phyloP scores from a whole-genome alignment of 2,797 vertebrate genomes.

The Arctocebus calabarensis region DNA sequence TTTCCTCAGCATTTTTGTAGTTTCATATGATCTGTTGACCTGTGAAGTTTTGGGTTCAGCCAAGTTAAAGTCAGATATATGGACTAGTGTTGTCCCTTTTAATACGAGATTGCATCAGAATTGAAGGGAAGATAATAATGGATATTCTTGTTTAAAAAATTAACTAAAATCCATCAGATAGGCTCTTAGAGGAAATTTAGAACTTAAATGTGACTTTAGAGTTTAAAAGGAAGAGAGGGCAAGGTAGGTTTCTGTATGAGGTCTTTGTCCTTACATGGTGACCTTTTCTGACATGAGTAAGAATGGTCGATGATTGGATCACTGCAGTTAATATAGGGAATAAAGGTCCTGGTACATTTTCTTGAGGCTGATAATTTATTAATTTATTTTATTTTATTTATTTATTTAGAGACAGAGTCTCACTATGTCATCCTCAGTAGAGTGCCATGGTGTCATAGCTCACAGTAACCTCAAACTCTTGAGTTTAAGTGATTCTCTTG shows the following conservation, averaged over 20 bases:
- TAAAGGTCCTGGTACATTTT: background rate
- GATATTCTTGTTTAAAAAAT: background rate
- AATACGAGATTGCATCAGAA: background rate
- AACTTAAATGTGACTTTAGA: background rate
- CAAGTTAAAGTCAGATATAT: background rate
- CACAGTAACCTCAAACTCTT: no score
- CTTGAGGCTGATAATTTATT: background rate
- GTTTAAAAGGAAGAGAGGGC: background rate
- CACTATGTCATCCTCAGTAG: no score
- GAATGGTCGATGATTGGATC: background rate
- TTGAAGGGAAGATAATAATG: background rate
- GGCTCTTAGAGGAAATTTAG: background rate
- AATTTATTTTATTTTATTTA: no score
- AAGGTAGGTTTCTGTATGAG: background rate
- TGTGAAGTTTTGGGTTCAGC: conserved; percentile 62
- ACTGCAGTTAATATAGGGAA: background rate
- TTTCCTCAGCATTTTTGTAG: conserved; percentile 35
- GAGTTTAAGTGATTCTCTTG: no score
- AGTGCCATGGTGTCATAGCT: no score
- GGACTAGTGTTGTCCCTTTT: background rate
- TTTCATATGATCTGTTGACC: conserved; percentile 33
- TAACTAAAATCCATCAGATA: background rate
- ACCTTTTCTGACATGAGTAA: background rate
- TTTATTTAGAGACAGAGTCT: no score
- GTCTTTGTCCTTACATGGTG: background rate